Percentiles rank a stretch among this genome's conserved stretches.
These are phyloP conservation scores for Cantharis rufa DNA, from an alignment of 2,888 invertebrate genomes.

Conservation along the genomic window DNA sequence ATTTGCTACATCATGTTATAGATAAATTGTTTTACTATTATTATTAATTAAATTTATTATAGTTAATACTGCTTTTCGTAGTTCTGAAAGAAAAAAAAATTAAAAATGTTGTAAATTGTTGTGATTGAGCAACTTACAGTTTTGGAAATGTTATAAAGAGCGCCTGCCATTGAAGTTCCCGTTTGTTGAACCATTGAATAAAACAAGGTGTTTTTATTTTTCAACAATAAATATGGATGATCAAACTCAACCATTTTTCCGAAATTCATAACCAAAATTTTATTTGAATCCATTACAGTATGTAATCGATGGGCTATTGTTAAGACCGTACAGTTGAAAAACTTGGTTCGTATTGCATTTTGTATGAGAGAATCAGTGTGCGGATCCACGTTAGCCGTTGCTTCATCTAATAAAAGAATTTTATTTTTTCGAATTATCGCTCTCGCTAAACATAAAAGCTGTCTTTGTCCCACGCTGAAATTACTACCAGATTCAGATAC, in stretches of 20 bases:
- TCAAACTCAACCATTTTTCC: conserved; percentile 75
- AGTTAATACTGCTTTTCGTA: neutral
- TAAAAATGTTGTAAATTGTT: neutral
- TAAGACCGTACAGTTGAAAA: conserved; percentile 73
- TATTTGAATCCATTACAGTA: conserved; percentile 81
- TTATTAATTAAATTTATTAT: neutral
- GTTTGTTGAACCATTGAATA: conserved; percentile 68
- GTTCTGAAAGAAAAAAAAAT: neutral
- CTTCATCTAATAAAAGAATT: conserved; percentile 60
- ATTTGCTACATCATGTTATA: neutral
- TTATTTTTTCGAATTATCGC: conserved; percentile 55
- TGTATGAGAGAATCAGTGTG: conserved; percentile 75
- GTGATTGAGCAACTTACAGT: neutral
- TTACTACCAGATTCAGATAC: conserved; percentile 67
- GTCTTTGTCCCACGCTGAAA: conserved; percentile 57
- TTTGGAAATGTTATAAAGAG: neutral
- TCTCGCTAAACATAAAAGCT: conserved; percentile 68
- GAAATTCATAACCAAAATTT: conserved; percentile 75
- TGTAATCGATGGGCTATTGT: conserved; percentile 80
- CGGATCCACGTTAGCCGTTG: conserved; percentile 77
- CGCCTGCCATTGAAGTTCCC: conserved; percentile 48
- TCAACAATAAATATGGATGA: conserved; percentile 68
- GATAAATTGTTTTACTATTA: neutral
- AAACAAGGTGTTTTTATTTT: conserved; percentile 62
- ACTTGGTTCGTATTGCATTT: conserved; percentile 70